phyloP scores from a whole-genome alignment of 1,140 invertebrate species.

The Coptotermes formosanus region DNA sequence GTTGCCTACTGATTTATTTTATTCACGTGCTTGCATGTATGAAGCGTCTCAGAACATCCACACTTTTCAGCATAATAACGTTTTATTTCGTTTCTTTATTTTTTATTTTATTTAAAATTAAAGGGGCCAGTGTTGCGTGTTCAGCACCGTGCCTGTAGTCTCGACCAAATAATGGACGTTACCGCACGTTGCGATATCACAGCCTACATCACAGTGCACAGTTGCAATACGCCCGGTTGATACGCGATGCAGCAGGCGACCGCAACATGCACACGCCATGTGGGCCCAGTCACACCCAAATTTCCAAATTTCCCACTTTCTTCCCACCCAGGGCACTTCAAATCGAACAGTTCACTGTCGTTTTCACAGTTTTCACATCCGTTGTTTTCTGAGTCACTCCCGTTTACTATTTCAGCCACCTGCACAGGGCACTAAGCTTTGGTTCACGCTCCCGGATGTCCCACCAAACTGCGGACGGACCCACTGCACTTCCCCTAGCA shows the following conservation, averaged over 20 bases:
- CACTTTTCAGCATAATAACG: background rate
- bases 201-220: background rate
- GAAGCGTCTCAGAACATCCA: background rate
- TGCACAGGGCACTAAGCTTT: no score
- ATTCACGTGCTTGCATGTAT: constrained; percentile 5
- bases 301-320: background rate
- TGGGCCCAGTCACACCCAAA: background rate
- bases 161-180: background rate
- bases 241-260: no score
- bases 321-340: background rate
- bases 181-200: background rate
- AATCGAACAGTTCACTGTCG: background rate
- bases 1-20: constrained; percentile 19
- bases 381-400: no score
- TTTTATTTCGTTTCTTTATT: background rate
- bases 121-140: background rate
- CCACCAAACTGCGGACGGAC: no score
- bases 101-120: background rate
- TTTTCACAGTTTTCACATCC: background rate
- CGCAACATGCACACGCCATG: background rate
- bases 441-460: no score
- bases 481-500: no score
- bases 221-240: background rate
- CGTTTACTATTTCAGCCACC: no score
- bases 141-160: background rate